Evolutionary conservation across 2,113 vertebrate genomes (phyloP), one percentile per base, ranked within the genome.

Genomic region (Gallinago media): DNA sequence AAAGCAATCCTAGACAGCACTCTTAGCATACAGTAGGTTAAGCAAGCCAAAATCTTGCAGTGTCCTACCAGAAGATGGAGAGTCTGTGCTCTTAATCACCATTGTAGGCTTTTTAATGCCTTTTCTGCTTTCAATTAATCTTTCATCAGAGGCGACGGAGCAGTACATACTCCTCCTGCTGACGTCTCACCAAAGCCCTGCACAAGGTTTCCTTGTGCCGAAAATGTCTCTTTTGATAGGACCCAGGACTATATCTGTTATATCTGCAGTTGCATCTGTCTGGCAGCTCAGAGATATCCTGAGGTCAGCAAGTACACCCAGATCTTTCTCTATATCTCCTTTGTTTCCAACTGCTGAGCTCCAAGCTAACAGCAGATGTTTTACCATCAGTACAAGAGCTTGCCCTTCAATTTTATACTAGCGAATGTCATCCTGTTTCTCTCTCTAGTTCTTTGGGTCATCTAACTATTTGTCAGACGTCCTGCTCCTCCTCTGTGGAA

Each of bases 351-450:
- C 58, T 79, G 66, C 88, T 56, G 81, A 91, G n/a, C 78, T 94
- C 84, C 87, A 85, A 94, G 91, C 70, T 89, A 79, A 66, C n/a
- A 93, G 84, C 94, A 97, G 93, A 96, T 94, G 91, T 96, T 97
- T 95, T 89, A 76, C 66, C 34, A 50, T 66, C 74, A 62, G 70
- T 82, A 55, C 31, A 56, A 94, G 84, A 89, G 58, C 58, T 85
- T 73, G 81, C 84, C 70, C 74, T 95, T 85, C 49, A 23, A 0
- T 91, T 95, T 95, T 89, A 44, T 81, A 58, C 18, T 27, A 52
- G 73, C 25, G 31, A 81, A 95, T 92, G 80, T 95, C 84, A 89
- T 81, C 76, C 29, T 96, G 89, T 92, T 96, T 93, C 86, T 92
- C n/a, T 74, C 50, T 84, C 44, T 79, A 76, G 70, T 76, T 58